Base-by-base conservation (phyloP, 2,113 vertebrate species). In the Engraulis encrasicolus region DNA sequence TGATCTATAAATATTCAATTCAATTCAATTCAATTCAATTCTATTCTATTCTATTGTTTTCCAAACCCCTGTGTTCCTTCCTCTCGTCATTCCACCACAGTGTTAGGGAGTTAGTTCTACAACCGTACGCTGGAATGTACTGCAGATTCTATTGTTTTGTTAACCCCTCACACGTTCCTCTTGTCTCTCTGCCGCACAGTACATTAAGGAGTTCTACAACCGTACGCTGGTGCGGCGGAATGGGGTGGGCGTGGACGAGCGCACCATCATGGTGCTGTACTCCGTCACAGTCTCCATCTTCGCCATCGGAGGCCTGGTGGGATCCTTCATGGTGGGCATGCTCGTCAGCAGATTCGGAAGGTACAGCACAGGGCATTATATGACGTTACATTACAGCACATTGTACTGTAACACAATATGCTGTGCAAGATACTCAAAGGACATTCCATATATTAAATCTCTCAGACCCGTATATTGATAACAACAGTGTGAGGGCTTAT, bases 181-280 rank as follows among this genome's bases (percentile, higher is more conserved):
- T 2, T 74, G 17, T 84, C n/a, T 58, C 19, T 81, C 82, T 83
- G 82, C 85, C 50, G 79, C 19, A 0, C 92, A 98, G 97, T 93
- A 96, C 88, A 98, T 98, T 81, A 98, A 97, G 91, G 88, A 90
- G 83, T 98, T 98, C 93, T 98, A 96, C 93, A 98, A 98, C 0
- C 36, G 92, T 86, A 96, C 96, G 0, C 91, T 95, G 86, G 34
- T 89, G 74, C 91, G 82, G 78, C 89, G 90, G 0, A 95, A 93
- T 0, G 91, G 93, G 4, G 92, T 87, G 0, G 85, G 85, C 50
- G 88, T 95, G 54, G 86, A 86, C 11, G 87, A 92, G 0, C 81
- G 91, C 2, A 40, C 81, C 40, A 91, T 98, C 78, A 97, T 95
- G 0, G 40, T 97, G 78, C 77, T 98, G 61, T 97, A 97, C 71